These are phyloP conservation scores for Glandiceps talaboti DNA, from an alignment of 53 echinoderm and acorn worm species.

Conservation along the genomic window DNA sequence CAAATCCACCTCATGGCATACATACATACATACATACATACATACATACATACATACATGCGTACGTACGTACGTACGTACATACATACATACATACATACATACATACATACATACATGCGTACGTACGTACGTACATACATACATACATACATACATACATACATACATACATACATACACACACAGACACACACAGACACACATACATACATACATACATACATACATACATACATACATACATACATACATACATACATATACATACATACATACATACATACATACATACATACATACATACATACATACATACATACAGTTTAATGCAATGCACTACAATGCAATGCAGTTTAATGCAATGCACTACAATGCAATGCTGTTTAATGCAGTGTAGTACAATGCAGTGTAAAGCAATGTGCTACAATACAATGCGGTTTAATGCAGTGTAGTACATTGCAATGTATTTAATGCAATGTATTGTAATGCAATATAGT, in stretches of 20 bases:
- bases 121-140: not conserved
- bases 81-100: not conserved
- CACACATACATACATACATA: not conserved
- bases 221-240: not conserved
- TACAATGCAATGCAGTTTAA: no score
- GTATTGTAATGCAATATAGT: no score
- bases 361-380: no score
- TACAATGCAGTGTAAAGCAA: no score
- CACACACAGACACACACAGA: not conserved
- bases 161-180: not conserved
- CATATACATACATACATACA: not conserved
- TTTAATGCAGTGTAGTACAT: no score
- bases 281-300: no score
- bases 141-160: not conserved
- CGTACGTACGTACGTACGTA: not conserved
- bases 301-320: no score
- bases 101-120: not conserved
- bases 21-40: conserved; percentile 8
- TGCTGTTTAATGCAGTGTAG: no score
- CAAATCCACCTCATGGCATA: no score
- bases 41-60: conserved; percentile 11
- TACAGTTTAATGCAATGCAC: no score
- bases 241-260: not conserved
- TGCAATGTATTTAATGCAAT: no score
- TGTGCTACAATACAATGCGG: no score